Evolutionary conservation across 2,888 invertebrate genomes (phyloP).

Genomic region (Mesopsocus fuscifrons): DNA sequence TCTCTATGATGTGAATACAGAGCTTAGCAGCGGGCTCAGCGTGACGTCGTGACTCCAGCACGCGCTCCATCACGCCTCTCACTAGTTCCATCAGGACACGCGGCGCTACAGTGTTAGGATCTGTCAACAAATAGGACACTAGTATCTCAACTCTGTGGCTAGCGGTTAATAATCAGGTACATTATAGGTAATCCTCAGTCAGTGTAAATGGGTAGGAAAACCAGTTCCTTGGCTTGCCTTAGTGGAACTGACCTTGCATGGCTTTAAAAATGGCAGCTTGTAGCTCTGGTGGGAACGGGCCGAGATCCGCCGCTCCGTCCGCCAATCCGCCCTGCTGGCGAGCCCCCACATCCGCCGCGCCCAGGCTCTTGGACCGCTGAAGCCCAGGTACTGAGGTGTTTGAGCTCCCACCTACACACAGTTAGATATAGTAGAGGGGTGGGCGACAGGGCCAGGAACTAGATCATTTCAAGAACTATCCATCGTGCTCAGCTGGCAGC

Average conservation of each 20-base stretch:
- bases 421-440: conserved; percentile 18
- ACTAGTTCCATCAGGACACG: conserved; percentile 70
- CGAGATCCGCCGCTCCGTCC: conserved; percentile 50
- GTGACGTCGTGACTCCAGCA: conserved; percentile 58
- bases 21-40: conserved; percentile 69
- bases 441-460: conserved; percentile 10
- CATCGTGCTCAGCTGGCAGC: too few species aligned
- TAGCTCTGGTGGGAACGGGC: conserved; percentile 51
- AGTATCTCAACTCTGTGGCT: too few species aligned
- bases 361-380: conserved; percentile 61
- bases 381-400: conserved; percentile 15
- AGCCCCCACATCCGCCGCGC: conserved; percentile 51
- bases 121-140: too few species aligned
- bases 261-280: conserved; percentile 56
- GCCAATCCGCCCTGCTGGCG: conserved; percentile 38
- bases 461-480: too few species aligned
- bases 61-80: conserved; percentile 57
- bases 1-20: conserved; percentile 72
- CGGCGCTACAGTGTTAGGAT: conserved; percentile 57
- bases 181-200: too few species aligned
- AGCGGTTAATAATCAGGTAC: too few species aligned
- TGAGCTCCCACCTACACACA: conserved; percentile 21
- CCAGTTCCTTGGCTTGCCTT: too few species aligned
- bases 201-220: too few species aligned
- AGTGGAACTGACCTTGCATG: conserved; percentile 34